phyloP scores from a whole-genome alignment of 2,888 invertebrate genomes.

The Ormyrus nitidulus region DNA sequence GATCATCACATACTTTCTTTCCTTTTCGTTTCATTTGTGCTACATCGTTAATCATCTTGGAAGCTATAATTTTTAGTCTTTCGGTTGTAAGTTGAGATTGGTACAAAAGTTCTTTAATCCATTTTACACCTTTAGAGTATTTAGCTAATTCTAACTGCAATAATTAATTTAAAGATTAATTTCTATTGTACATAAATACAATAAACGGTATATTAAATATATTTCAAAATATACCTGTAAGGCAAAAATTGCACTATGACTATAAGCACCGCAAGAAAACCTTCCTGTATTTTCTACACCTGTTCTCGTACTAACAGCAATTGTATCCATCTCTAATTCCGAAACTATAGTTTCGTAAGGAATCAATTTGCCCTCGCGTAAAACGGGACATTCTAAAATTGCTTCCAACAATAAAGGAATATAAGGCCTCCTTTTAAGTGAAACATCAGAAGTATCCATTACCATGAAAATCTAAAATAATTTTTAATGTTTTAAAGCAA shows the following conservation, averaged over 20 bases:
- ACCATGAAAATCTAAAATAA: slow-evolving; percentile 82
- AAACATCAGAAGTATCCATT: slow-evolving; percentile 82
- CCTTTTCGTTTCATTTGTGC: slow-evolving; percentile 86
- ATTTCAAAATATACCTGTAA: slow-evolving; percentile 78
- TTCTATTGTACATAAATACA: background rate
- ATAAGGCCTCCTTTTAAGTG: slow-evolving; percentile 81
- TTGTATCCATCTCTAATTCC: slow-evolving; percentile 85
- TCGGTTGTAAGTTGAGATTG: slow-evolving; percentile 84
- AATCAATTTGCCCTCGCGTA: slow-evolving; percentile 78
- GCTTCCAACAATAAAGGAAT: slow-evolving; percentile 86
- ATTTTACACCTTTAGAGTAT: slow-evolving; percentile 84
- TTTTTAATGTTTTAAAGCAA: background rate
- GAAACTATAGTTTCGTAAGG: slow-evolving; percentile 86
- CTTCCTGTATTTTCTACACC: slow-evolving; percentile 79
- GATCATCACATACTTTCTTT: slow-evolving; percentile 80
- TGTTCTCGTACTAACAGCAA: slow-evolving; percentile 79
- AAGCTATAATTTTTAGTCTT: slow-evolving; percentile 85
- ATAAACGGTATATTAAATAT: background rate
- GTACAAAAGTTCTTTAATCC: slow-evolving; percentile 86
- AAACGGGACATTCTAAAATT: slow-evolving; percentile 85
- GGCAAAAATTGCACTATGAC: slow-evolving; percentile 81
- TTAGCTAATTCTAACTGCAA: slow-evolving; percentile 85
- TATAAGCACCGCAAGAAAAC: slow-evolving; percentile 86
- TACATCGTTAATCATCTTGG: slow-evolving; percentile 89
- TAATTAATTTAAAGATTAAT: background rate